Base-by-base conservation (phyloP, 1,140 invertebrate species). In the Brachionus sp. region DNA sequence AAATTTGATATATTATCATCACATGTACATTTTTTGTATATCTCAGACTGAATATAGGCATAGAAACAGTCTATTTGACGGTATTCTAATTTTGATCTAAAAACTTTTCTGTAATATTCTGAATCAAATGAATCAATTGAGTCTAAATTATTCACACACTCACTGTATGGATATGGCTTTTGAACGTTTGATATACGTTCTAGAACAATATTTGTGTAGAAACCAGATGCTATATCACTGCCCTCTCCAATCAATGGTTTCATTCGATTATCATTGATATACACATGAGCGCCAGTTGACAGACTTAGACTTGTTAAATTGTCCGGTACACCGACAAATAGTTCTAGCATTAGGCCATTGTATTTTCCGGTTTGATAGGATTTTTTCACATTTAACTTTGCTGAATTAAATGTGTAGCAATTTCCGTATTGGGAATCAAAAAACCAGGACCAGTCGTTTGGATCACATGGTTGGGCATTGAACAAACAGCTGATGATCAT, bases 121-220 rank as follows among this genome's bases (percentile, higher is more conserved):
- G 75, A 62, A 53, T 78, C 46, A 57, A 78, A 62, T 10, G 46
- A 78, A 53, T 77, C 73, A 25, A 37, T 44, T 37, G 39, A 44
- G 25, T 46, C 23, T 2, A 37, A 35, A n/a, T 53, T 19, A 6
- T 78, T 37, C 4, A 78, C 37, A 53, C 75, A 78, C 16, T 78
- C 16, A 37, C 46, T 78, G 42, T 78, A 78, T 6, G 75, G 75
- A 7, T 29, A 13, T 2, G 39, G 4, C 75, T 50, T 29, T 78
- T 53, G 42, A 16, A 50, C 19, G 19, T 23, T 33, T 23, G 10
- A 12, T 33, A 5, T 50, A 1, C 37, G n/a, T 19, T 62, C 33
- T 2, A 78, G n/a, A 12, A 33, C 42, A 37, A 78, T 19, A 39
- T 39, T 39, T n/a, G 37, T 39, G 9, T 70, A 13, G 5, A 12